Evolutionary conservation across 2,797 vertebrate genomes (phyloP), one percentile per base, ranked within the genome.

Genomic region (Xenentodon cancila): DNA sequence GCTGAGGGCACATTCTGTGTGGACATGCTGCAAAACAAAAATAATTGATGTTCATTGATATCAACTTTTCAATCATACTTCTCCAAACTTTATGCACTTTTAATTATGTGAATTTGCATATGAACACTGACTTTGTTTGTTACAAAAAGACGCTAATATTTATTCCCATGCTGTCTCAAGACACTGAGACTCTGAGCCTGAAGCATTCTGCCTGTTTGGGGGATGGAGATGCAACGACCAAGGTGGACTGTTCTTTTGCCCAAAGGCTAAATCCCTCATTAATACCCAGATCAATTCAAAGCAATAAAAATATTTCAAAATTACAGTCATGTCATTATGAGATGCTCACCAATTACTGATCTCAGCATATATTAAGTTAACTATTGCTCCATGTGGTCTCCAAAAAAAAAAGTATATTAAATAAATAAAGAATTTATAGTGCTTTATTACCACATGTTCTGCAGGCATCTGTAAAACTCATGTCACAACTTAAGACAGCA

Each of bases 31-130:
- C 77, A 84, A 83, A 88, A 79, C 74, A 84, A 81, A 81, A 80
- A 75, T 76, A 84, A 88, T 80, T 84, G 80, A 79, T 77, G 74
- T 46, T 80, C 77, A 90, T 80, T 86, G 74, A 84, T 76, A 68
- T 73, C 21, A 79, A 68, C 65, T 71, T 73, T 79, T 69, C 9
- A 55, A 50, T 65, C 27, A 30, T 47, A 74, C 32, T 69, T n/a
- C 22, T 67, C 4, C 25, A 30, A 83, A 83, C 64, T 84, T 75
- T 75, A 60, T 59, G 16, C 7, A 73, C 25, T 84, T 74, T 81
- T 72, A 75, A 80, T 78, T 78, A 70, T 64, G 49, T 30, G 60
- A 13, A 79, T 74, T 77, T 69, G 63, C 52, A 74, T 78, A 42
- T 42, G 18, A 46, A 55, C 16, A 59, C 45, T 66, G 37, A 61